Evolutionary conservation across 1,140 invertebrate genomes (phyloP), one percentile per base, ranked within the genome.

Genomic region (Marisa cornuarietis): DNA sequence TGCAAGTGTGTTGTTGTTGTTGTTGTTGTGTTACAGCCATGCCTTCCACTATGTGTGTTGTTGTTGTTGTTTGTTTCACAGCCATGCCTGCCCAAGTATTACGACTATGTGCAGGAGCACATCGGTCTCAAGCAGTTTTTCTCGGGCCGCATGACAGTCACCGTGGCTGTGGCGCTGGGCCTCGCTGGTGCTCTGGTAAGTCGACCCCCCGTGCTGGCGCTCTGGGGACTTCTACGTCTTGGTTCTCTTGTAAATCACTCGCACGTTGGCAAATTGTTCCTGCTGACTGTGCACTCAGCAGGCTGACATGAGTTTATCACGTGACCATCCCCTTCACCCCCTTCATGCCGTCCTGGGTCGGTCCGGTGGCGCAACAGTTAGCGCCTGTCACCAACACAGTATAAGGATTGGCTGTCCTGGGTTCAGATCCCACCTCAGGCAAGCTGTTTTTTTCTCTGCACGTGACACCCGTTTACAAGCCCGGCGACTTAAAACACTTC

Each of bases 111-210:
- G 63, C 3, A 13, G 65, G 31, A 51, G 8, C 31, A 1, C 16
- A 77, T 77, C n/a, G 76, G 76, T 13, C 62, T 77, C 14, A 68
- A 77, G 49, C 76, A 77, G 76, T 77, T 77, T 63, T 77, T 77
- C 65, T 51, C 26, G 20, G 42, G 16, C 18, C 65, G 68, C 24
- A 77, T 77, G 63, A 77, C 76, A 5, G 68, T 68, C 16, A 65
- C 76, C 8, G 68, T 77, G 76, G 63, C 63, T 20, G 49, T 69
- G 20, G 63, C 63, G 4, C 76, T 77, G 20, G 76, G 76, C 9
- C 63, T 77, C 62, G 63, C 76, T 51, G 76, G 76, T 7, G 76
- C 76, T 14, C 58, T 77, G 76, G 76, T 77, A 24, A 65, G 71
- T 31, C 20, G 26, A n/a, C n/a, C n/a, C n/a, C n/a, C n/a, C n/a